Percentiles rank a stretch among this genome's conserved stretches.
These are phyloP conservation scores for Amblyraja radiata DNA, from an alignment of 2,797 vertebrate species.

Conservation along the genomic window DNA sequence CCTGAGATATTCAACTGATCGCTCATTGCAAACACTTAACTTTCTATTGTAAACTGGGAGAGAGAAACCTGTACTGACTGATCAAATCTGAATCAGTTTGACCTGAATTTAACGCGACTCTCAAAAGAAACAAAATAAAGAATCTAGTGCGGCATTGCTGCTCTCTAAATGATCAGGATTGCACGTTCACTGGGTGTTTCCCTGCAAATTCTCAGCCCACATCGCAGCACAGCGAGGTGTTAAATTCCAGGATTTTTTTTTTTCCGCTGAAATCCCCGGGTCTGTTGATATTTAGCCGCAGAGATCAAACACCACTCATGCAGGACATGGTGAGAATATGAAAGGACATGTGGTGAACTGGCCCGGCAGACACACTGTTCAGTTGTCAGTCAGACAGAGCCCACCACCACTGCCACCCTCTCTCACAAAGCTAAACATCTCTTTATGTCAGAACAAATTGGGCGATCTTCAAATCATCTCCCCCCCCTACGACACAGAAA, in stretches of 20 bases:
- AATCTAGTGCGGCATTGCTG: neutral
- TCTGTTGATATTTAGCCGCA: slow-evolving; percentile 60
- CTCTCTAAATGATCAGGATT: neutral
- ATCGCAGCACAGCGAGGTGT: slow-evolving; percentile 56
- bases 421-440: slow-evolving; percentile 75
- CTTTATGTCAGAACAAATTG: slow-evolving; percentile 81
- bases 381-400: slow-evolving; percentile 60
- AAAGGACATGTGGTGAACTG: slow-evolving; percentile 51
- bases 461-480: slow-evolving; percentile 70
- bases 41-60: neutral
- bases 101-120: neutral
- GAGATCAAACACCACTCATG: slow-evolving; percentile 70
- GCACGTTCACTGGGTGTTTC: neutral
- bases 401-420: slow-evolving; percentile 52
- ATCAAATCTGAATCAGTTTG: slow-evolving; percentile 19
- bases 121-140: neutral
- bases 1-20: neutral
- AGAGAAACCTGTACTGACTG: neutral
- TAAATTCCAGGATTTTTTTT: slow-evolving; percentile 50
- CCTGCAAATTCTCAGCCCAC: neutral
- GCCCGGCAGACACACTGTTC: slow-evolving; percentile 57
- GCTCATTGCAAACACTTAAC: neutral
- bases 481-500: slow-evolving; percentile 44
- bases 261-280: slow-evolving; percentile 58
- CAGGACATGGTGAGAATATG: slow-evolving; percentile 53